Conservation (phyloP, 1,140 invertebrate species). For the Telenomus remus region DNA sequence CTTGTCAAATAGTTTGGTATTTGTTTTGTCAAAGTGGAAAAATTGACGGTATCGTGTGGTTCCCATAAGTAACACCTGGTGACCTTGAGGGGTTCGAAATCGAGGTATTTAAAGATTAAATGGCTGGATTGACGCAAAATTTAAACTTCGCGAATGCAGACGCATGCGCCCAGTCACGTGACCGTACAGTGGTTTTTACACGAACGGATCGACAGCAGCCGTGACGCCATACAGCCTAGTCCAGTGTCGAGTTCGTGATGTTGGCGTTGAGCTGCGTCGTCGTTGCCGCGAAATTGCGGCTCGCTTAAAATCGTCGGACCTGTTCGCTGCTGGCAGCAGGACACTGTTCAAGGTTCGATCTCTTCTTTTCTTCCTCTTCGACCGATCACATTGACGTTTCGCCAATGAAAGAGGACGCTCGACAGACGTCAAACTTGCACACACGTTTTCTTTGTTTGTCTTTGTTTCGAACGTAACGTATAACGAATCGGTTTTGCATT, state of each 20-base stretch:
- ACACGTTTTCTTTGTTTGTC: slow-evolving; percentile 12
- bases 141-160: background rate
- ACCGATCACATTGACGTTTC: background rate
- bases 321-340: background rate
- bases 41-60: background rate
- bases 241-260: background rate
- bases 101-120: slow-evolving; percentile 1
- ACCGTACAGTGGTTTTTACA: background rate
- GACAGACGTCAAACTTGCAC: background rate
- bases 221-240: background rate
- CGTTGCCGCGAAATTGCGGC: background rate
- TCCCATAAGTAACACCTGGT: background rate
- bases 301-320: background rate
- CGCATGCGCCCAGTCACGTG: slow-evolving; percentile 1
- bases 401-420: background rate
- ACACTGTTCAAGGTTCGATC: slow-evolving; percentile 1
- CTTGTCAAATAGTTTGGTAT: too few species aligned
- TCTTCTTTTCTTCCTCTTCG: background rate
- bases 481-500: background rate
- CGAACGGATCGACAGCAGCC: slow-evolving; percentile 3
- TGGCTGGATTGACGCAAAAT: slow-evolving; percentile 3
- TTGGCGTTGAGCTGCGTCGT: background rate
- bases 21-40: background rate
- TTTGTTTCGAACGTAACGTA: slow-evolving; percentile 9
- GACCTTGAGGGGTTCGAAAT: background rate